Conservation (phyloP, 2,113 vertebrate species). For the Odocoileus virginianus region DNA sequence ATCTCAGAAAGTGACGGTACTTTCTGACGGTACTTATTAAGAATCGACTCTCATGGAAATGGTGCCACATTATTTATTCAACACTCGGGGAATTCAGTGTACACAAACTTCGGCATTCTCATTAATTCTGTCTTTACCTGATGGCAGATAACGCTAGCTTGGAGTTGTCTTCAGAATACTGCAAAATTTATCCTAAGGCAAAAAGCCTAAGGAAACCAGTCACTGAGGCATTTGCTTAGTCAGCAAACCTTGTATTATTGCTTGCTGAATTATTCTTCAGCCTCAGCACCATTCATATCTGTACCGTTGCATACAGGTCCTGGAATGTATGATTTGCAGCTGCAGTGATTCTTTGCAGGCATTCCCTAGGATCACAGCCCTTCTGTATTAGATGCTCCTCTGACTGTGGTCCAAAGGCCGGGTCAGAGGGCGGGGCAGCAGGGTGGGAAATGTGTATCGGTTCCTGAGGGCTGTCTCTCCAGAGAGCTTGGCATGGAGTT, state of each 20-base stretch:
- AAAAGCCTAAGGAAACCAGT: not conserved
- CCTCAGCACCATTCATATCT: not conserved
- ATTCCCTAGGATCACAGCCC: too few species aligned
- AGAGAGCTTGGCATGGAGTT: not conserved
- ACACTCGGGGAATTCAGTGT: not conserved
- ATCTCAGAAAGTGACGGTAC: not conserved
- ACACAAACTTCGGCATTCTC: not conserved
- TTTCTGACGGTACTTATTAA: not conserved
- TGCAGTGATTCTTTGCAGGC: not conserved
- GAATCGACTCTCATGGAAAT: not conserved
- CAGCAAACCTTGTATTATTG: not conserved
- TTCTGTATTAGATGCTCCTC: not conserved
- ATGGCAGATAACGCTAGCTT: not conserved
- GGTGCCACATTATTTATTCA: not conserved
- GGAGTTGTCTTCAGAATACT: not conserved
- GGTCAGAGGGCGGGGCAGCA: too few species aligned
- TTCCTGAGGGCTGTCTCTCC: not conserved
- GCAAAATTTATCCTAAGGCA: not conserved
- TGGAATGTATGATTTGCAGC: not conserved
- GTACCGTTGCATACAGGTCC: not conserved
- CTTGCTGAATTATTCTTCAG: not conserved
- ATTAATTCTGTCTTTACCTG: not conserved
- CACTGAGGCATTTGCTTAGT: not conserved
- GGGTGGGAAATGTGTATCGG: fast-evolving
- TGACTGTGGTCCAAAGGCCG: not conserved